A percentile compares a stretch with the other conserved stretches of the same genome.
Evolutionary conservation across 2,797 vertebrate species (phyloP).

Genomic region (Micrastur ruficollis): DNA sequence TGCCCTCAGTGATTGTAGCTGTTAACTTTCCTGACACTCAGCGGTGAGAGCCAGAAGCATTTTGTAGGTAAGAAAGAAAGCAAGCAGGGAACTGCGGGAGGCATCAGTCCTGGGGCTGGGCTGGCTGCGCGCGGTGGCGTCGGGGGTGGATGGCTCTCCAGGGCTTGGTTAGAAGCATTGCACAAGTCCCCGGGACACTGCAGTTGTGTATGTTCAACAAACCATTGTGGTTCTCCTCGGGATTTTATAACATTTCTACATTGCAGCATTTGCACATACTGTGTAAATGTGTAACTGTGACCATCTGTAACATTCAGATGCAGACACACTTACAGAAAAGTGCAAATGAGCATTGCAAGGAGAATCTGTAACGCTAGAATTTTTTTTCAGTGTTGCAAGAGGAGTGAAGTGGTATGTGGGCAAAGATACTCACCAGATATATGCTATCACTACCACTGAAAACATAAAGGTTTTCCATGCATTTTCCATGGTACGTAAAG

Average conservation of each 20-base stretch:
- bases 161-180: not conserved
- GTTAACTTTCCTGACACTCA: not conserved
- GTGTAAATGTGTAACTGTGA: not conserved
- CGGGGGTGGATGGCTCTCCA: not conserved
- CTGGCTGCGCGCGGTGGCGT: rapidly evolving
- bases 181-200: not conserved
- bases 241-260: not conserved
- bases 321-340: not conserved
- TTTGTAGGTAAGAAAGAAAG: not conserved
- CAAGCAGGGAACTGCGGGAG: not conserved
- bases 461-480: not conserved
- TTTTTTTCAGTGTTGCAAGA: not conserved
- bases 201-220: not conserved
- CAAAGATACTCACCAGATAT: not conserved
- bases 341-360: not conserved
- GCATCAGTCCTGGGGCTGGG: not conserved
- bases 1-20: not conserved
- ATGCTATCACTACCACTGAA: not conserved
- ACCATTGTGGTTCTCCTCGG: not conserved
- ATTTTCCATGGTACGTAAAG: not conserved
- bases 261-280: not conserved
- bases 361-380: not conserved
- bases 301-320: not conserved
- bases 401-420: not conserved
- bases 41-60: not conserved